Evolutionary conservation across 2,113 vertebrate species (phyloP), one percentile per base, ranked within the genome.

Genomic region (Glaucomys volans): DNA sequence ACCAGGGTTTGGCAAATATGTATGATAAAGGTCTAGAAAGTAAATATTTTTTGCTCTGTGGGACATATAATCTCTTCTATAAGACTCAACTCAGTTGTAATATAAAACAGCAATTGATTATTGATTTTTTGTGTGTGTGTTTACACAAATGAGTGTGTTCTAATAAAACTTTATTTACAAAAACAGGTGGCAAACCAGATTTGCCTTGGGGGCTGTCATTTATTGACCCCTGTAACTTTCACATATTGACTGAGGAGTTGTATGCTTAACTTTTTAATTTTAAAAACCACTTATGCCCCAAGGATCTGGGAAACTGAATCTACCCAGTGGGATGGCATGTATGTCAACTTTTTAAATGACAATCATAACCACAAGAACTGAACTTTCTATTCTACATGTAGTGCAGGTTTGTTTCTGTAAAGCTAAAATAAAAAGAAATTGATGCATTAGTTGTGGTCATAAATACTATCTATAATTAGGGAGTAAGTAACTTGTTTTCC

Each of bases 341-440:
- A 6, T 71, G 16, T 11, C 30, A n/a, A 47, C 12, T 44, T 54
- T 69, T 94, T 95, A 18, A 87, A 69, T 94, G 74, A 95, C 4
- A 57, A 50, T 64, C 57, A 74, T 7, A 50, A 42, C 42, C 35
- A 26, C 8, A 74, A 52, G 54, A 67, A 85, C 0, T 22, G 82
- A 76, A 69, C 35, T 75, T 75, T 57, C 57, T 80, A 66, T 66
- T 93, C 67, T 37, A 16, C 57, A 40, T 44, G 35, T 35, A 57
- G n/a, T 5, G 72, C 54, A 87, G 47, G 37, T 44, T 92, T 87
- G 5, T 57, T 79, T 87, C 67, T 81, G 13, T 83, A 92, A 95
- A 87, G 54, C 37, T 87, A 44, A 94, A 91, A 77, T 77, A 82
- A 95, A 69, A 87, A 80, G 37, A 88, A 67, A 37, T 57, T 8